Conservation (phyloP, 1,140 invertebrate species). For the Atta cephalotes region DNA sequence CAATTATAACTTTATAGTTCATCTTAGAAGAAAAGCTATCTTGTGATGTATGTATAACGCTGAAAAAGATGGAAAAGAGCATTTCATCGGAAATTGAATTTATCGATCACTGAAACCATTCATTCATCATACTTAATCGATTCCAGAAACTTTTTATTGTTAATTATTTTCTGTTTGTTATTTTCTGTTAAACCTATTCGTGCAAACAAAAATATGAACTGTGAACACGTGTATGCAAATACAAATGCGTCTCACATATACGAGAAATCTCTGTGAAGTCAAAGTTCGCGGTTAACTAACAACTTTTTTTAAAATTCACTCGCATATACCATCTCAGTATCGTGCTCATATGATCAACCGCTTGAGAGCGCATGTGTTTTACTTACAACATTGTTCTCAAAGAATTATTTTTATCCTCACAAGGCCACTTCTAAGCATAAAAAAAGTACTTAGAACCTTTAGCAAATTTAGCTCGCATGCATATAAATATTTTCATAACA, state of each 20-base stretch:
- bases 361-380: slow-evolving; percentile 4
- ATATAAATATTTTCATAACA: slow-evolving; percentile 44
- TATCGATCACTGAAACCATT: slow-evolving; percentile 72
- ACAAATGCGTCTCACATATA: not conserved
- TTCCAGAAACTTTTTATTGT: slow-evolving; percentile 56
- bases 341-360: not conserved
- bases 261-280: slow-evolving; percentile 45
- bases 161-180: slow-evolving; percentile 69
- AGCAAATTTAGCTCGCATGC: slow-evolving; percentile 9
- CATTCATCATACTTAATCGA: slow-evolving; percentile 73
- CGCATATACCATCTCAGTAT: slow-evolving; percentile 19
- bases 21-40: not conserved
- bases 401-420: slow-evolving; percentile 53
- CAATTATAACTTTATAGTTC: not conserved
- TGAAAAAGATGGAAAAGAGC: not conserved
- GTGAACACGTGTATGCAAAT: not conserved
- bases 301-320: slow-evolving; percentile 17
- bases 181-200: slow-evolving; percentile 71
- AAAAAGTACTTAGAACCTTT: slow-evolving; percentile 44
- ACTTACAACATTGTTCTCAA: not conserved
- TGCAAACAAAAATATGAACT: not conserved
- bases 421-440: slow-evolving; percentile 14
- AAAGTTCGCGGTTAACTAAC: slow-evolving; percentile 56
- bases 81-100: slow-evolving; percentile 64
- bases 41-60: not conserved